These are phyloP conservation scores for Limnodromus scolopaceus DNA, from an alignment of 2,797 vertebrate species.

Conservation along the genomic window DNA sequence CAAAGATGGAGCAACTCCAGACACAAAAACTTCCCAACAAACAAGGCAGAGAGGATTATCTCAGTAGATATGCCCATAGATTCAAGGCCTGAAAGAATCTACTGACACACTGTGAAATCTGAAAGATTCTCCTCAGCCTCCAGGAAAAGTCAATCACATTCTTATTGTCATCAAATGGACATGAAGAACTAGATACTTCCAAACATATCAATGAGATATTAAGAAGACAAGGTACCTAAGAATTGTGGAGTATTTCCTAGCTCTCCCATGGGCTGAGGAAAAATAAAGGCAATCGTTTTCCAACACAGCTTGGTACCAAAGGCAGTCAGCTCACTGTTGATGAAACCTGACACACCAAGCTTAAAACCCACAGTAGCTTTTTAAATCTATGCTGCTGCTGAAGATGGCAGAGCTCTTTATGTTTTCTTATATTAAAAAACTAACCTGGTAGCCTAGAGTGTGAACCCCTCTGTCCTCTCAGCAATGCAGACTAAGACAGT, in stretches of 20 bases:
- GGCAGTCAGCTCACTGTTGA: not conserved
- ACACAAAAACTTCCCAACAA: not conserved
- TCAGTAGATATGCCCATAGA: not conserved
- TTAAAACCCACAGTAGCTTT: not conserved
- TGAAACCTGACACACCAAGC: not conserved
- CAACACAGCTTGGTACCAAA: not conserved
- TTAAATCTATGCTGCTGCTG: not conserved
- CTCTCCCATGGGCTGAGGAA: not conserved
- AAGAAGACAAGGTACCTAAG: not conserved
- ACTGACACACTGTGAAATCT: not conserved
- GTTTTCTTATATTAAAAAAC: not conserved
- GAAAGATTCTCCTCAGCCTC: not conserved
- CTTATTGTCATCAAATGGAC: not conserved
- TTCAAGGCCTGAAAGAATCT: not conserved
- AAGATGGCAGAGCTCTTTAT: not conserved
- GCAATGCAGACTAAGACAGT: not conserved
- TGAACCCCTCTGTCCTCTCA: not conserved
- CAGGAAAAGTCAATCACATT: not conserved
- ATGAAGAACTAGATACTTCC: not conserved
- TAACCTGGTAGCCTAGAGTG: fast-evolving
- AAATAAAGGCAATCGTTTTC: not conserved
- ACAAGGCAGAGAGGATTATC: not conserved
- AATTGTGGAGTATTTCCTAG: not conserved
- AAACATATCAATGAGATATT: not conserved
- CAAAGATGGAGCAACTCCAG: not conserved